Evolutionary conservation across 2,113 vertebrate genomes (phyloP).

Genomic region (Tragelaphus strepsiceros): DNA sequence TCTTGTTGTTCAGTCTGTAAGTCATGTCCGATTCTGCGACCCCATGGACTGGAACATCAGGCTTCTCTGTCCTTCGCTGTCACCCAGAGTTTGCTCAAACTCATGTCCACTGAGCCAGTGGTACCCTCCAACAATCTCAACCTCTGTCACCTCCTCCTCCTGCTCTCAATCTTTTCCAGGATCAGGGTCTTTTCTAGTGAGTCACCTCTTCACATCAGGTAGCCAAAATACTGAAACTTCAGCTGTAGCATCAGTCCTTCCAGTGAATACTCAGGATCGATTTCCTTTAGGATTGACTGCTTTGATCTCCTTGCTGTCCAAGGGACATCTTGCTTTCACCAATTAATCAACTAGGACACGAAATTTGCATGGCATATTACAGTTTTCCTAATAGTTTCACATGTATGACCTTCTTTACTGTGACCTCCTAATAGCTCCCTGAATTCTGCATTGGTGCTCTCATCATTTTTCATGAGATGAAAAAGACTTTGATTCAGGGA

Average conservation of each 20-base stretch:
- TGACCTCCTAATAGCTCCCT: neutral
- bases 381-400: neutral
- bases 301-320: neutral
- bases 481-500: neutral
- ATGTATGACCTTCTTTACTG: neutral
- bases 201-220: neutral
- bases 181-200: neutral
- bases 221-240: neutral
- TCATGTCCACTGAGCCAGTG: neutral
- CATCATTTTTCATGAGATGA: neutral
- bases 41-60: neutral
- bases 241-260: neutral
- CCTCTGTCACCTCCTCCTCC: neutral
- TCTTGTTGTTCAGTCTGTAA: neutral
- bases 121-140: neutral
- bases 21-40: neutral
- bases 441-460: neutral
- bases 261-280: neutral
- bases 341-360: neutral
- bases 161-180: neutral
- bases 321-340: neutral
- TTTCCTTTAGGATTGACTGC: neutral
- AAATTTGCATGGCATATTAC: rapidly evolving
- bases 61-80: neutral
- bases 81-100: neutral